Conservation (phyloP, 2,888 invertebrate genomes). For the Netelia fuscicornis region DNA sequence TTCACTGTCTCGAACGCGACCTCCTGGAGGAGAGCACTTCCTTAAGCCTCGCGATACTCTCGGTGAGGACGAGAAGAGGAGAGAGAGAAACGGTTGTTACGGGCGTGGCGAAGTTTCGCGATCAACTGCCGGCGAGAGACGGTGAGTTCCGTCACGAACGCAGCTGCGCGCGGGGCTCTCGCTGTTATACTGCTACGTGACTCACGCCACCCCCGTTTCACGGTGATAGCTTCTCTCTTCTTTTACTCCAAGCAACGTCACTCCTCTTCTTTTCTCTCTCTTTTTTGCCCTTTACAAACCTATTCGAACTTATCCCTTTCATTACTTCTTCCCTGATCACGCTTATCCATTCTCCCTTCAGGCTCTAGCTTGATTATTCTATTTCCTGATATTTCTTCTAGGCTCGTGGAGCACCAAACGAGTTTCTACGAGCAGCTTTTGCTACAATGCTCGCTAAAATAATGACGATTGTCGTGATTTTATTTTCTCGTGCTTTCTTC, state of each 20-base stretch:
- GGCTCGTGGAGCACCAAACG: neutral
- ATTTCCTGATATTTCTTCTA: slow-evolving; percentile 2
- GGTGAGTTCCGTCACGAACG: slow-evolving; percentile 77
- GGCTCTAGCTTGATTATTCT: slow-evolving; percentile 2
- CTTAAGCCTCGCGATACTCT: slow-evolving; percentile 9
- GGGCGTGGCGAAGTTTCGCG: slow-evolving; percentile 85
- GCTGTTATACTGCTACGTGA: slow-evolving; percentile 73
- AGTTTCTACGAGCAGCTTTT: too few relatives aligned
- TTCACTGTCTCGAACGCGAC: slow-evolving; percentile 39
- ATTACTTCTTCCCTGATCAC: slow-evolving; percentile 23
- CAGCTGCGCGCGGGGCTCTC: slow-evolving; percentile 76
- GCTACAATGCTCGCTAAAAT: neutral
- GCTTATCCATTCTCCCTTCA: slow-evolving; percentile 6
- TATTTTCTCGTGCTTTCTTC: slow-evolving; percentile 25
- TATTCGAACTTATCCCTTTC: slow-evolving; percentile 30
- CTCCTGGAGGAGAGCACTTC: slow-evolving; percentile 12
- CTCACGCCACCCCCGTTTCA: slow-evolving; percentile 80
- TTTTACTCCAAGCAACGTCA: neutral
- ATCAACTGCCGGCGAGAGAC: slow-evolving; percentile 81
- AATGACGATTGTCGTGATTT: neutral
- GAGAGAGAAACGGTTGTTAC: slow-evolving; percentile 71
- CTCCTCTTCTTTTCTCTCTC: slow-evolving; percentile 48
- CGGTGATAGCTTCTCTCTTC: slow-evolving; percentile 51
- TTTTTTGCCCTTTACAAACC: slow-evolving; percentile 16
- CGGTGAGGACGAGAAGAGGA: slow-evolving; percentile 10